Evolutionary conservation across 23 tunicate species (phyloP).

Genomic region (Oikopleura dioica): DNA sequence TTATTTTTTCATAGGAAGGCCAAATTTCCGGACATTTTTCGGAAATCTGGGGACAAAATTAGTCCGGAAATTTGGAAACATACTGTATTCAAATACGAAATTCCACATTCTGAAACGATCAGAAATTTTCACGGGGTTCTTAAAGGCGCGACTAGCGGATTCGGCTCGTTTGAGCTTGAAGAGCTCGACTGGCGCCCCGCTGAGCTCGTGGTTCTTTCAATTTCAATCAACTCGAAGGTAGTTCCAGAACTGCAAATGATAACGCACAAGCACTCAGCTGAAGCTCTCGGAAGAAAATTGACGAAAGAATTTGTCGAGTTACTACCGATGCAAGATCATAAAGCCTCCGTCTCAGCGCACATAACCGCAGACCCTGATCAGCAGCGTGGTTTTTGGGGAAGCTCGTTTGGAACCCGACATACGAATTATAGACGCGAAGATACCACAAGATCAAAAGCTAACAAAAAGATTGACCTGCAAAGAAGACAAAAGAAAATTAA

Average conservation of each 20-base stretch:
- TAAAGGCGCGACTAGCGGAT: neutral
- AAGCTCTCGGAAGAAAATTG: neutral
- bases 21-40: no score
- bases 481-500: neutral
- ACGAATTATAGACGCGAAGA: neutral
- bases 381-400: neutral
- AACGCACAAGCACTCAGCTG: neutral
- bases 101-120: neutral
- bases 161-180: neutral
- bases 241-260: neutral
- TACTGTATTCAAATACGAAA: neutral
- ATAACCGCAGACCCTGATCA: neutral
- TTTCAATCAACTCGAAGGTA: neutral
- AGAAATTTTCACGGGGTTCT: neutral
- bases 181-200: neutral
- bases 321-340: neutral
- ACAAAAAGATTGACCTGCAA: neutral
- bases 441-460: neutral
- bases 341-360: neutral
- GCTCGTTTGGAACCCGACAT: neutral
- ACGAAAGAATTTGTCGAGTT: neutral
- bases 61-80: no score
- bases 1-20: no score
- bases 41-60: no score
- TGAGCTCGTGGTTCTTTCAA: neutral